Conservation (phyloP, 1,140 invertebrate genomes). For the Leucophenga varia region DNA sequence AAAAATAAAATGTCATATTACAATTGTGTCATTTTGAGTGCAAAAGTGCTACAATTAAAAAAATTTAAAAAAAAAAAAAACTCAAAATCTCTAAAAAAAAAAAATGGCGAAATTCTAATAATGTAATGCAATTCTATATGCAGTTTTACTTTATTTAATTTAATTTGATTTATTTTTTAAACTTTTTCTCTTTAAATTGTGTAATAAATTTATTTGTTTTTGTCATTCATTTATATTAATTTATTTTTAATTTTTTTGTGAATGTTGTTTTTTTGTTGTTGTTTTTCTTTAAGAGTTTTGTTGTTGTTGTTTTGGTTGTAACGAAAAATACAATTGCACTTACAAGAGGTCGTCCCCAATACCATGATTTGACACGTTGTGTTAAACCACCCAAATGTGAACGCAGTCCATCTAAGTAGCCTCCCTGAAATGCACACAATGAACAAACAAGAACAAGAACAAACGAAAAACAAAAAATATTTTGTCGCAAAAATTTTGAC, state of each 20-base stretch:
- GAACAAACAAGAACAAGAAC: slow-evolving; percentile 52
- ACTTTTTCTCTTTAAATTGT: slow-evolving; percentile 13
- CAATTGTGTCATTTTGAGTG: too few relatives aligned
- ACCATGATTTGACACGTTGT: slow-evolving; percentile 92
- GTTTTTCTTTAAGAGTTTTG: slow-evolving; percentile 11
- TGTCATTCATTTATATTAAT: too few relatives aligned
- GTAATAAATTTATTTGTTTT: slow-evolving; percentile 23
- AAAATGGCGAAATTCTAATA: slow-evolving; percentile 23
- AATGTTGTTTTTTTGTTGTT: slow-evolving; percentile 17
- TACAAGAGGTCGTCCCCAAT: slow-evolving; percentile 92
- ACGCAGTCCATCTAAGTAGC: slow-evolving; percentile 87
- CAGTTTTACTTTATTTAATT: too few relatives aligned
- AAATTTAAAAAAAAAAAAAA: slow-evolving; percentile 9
- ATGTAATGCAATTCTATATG: slow-evolving; percentile 6
- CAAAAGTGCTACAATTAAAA: too few relatives aligned
- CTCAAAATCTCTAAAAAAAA: slow-evolving; percentile 23
- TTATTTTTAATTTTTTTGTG: slow-evolving; percentile 9
- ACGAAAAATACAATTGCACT: slow-evolving; percentile 64
- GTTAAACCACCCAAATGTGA: slow-evolving; percentile 88
- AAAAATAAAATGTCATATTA: too few relatives aligned
- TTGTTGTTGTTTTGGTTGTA: slow-evolving; percentile 22
- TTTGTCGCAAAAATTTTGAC: too few relatives aligned
- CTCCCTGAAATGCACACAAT: slow-evolving; percentile 67
- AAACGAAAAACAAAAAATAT: too few relatives aligned
- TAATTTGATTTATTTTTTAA: slow-evolving; percentile 24